Evolutionary conservation across 2,888 invertebrate genomes (phyloP).

Genomic region (Silvanus unidentatus): DNA sequence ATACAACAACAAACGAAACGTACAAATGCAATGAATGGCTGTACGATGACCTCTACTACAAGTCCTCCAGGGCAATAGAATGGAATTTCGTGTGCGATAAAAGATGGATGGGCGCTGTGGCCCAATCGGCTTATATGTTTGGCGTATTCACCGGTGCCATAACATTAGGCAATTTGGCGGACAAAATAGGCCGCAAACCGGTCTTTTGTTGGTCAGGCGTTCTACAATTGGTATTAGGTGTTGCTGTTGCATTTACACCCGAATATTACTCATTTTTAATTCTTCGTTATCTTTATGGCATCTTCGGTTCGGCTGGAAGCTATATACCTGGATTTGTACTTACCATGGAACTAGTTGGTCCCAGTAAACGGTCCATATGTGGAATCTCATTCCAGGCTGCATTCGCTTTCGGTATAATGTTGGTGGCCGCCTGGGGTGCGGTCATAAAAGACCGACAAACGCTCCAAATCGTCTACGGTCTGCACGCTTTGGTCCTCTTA

Average conservation of each 20-base stretch:
- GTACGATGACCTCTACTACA: conserved; percentile 67
- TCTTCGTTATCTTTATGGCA: conserved; percentile 51
- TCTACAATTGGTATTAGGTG: conserved; percentile 63
- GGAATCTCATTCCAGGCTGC: conserved; percentile 74
- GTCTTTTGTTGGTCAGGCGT: conserved; percentile 73
- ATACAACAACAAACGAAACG: conserved; percentile 36
- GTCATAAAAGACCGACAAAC: conserved; percentile 65
- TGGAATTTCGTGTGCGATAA: conserved; percentile 74
- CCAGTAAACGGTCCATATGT: conserved; percentile 71
- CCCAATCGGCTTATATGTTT: conserved; percentile 75
- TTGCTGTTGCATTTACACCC: conserved; percentile 66
- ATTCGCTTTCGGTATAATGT: conserved; percentile 75
- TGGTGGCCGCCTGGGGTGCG: conserved; percentile 79
- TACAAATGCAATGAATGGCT: conserved; percentile 56
- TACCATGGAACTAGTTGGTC: conserved; percentile 79
- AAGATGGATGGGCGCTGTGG: conserved; percentile 75
- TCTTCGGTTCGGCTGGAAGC: conserved; percentile 78
- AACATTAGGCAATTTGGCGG: conserved; percentile 70
- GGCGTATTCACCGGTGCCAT: conserved; percentile 78
- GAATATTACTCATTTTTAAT: conserved; percentile 68
- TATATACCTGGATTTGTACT: conserved; percentile 56
- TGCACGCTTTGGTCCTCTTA: conserved; percentile 66
- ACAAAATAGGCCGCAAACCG: conserved; percentile 69
- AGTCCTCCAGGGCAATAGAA: conserved; percentile 70
- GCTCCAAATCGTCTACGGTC: conserved; percentile 72